phyloP scores from a whole-genome alignment of 1,140 invertebrate genomes.

The Patella vulgata region DNA sequence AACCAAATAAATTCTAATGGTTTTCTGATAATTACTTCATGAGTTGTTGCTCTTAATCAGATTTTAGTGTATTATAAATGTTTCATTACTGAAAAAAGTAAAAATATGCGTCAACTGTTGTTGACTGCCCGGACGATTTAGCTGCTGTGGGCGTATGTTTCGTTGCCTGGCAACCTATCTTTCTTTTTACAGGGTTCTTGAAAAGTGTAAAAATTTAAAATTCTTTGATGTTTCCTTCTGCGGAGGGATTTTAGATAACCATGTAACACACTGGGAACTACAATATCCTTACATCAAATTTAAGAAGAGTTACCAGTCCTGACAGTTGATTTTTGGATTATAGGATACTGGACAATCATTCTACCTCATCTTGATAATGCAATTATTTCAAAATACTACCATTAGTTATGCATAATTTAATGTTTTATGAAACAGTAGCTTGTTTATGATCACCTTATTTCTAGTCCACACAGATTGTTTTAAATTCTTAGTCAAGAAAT shows the following conservation, averaged over 20 bases:
- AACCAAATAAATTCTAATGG: background rate
- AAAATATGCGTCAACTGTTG: background rate
- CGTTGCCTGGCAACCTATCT: conserved; percentile 2
- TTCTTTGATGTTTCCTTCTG: conserved; percentile 89
- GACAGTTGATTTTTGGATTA: too few species aligned
- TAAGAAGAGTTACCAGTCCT: conserved; percentile 60
- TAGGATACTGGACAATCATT: too few species aligned
- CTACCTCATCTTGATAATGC: too few species aligned
- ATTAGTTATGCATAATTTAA: too few species aligned
- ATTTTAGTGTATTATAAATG: background rate
- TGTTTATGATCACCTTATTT: too few species aligned
- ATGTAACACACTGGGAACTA: conserved; percentile 47
- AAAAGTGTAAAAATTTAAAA: conserved; percentile 74
- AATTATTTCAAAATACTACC: too few species aligned
- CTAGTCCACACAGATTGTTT: too few species aligned
- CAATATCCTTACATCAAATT: conserved; percentile 62
- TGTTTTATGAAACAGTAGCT: too few species aligned
- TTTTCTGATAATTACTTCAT: background rate
- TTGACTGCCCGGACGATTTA: too few species aligned
- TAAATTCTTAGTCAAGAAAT: too few species aligned
- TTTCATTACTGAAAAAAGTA: background rate
- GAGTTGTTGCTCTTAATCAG: background rate
- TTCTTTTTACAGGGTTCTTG: conserved; percentile 71
- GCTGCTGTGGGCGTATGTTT: too few species aligned
- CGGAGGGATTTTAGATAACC: conserved; percentile 75